phyloP scores from a whole-genome alignment of 1,140 invertebrate genomes.

The Camponotus pennsylvanicus region DNA sequence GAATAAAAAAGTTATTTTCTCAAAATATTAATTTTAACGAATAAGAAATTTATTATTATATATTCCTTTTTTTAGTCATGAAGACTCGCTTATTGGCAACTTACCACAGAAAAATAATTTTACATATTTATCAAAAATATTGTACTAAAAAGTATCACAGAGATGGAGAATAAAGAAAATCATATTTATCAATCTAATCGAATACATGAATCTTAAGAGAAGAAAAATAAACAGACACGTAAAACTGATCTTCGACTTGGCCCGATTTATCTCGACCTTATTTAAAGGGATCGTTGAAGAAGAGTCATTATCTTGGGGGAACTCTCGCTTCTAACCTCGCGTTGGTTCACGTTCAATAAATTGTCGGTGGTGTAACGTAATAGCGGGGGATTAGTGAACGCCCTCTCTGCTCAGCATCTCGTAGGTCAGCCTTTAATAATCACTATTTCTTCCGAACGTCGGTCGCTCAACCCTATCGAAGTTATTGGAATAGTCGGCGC shows the following conservation, averaged over 20 bases:
- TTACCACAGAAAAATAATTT: not conserved
- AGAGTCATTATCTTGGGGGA: constrained; percentile 74
- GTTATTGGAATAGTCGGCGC: constrained; percentile 64
- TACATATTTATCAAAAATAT: not conserved
- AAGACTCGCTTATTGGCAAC: not conserved
- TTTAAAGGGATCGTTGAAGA: constrained; percentile 64
- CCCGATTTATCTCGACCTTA: constrained; percentile 59
- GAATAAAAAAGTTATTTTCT: too few relatives aligned
- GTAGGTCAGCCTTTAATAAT: constrained; percentile 71
- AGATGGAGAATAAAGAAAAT: not conserved
- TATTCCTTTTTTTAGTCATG: not conserved
- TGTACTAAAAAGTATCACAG: not conserved
- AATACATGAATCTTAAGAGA: not conserved
- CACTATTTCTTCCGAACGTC: constrained; percentile 63
- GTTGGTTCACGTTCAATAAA: constrained; percentile 73
- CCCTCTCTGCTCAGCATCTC: constrained; percentile 56
- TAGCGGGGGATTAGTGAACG: constrained; percentile 72
- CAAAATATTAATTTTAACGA: too few relatives aligned
- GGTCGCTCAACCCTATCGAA: constrained; percentile 64
- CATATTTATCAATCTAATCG: constrained; percentile 5
- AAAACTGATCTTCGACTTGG: constrained; percentile 56
- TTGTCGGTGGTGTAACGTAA: constrained; percentile 74
- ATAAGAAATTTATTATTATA: constrained; percentile 8
- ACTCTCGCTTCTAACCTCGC: constrained; percentile 68
- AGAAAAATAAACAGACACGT: constrained; percentile 33